Evolutionary conservation across 2,888 invertebrate genomes (phyloP), one percentile per base, ranked within the genome.

Genomic region (Hedya salicella): DNA sequence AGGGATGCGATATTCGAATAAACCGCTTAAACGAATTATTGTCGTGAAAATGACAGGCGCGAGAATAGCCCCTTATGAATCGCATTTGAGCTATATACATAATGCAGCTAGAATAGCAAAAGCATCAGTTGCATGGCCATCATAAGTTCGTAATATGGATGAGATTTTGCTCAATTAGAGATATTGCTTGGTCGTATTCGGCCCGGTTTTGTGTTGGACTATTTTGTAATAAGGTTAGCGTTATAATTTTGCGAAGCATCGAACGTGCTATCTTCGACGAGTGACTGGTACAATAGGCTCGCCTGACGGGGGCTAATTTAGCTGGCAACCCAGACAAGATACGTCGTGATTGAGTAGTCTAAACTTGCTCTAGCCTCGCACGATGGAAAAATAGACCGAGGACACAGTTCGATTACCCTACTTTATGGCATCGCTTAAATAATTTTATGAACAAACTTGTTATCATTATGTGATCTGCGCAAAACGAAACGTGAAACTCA

Each of bases 291-390:
- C 6, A 42, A 30, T 17, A 16, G 30, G 44, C 30, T 56, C 17
- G 19, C 9, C 19, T 46, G 54, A 40, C 54, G 16, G 25, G 1
- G 9, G 19, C 17, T 32, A n/a, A 57, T 46, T 46, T 57, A 19
- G 17, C 17, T 57, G 44, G n/a, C 44, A 30, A 32, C n/a, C 19
- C 36, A 39, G 21, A 21, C 53, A 42, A 56, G n/a, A 57, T 57
- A 57, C 44, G 9, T 13, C n/a, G 30, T 57, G 56, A 44, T 32
- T 57, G 56, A 17, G 25, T 30, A 56, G 25, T 16, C 42, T 30
- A 14, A 54, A 25, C 16, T 42, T 36, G 39, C 13, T 3, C 19
- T 14, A 21, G 21, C 21, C 39, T 14, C 11, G 1, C 2, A 9
- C 36, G 8, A 36, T 36, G 36, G 9, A 36, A 36, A 36, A 36